These are phyloP conservation scores for Teleiodes luculella DNA, from an alignment of 2,888 invertebrate species.

Conservation along the genomic window DNA sequence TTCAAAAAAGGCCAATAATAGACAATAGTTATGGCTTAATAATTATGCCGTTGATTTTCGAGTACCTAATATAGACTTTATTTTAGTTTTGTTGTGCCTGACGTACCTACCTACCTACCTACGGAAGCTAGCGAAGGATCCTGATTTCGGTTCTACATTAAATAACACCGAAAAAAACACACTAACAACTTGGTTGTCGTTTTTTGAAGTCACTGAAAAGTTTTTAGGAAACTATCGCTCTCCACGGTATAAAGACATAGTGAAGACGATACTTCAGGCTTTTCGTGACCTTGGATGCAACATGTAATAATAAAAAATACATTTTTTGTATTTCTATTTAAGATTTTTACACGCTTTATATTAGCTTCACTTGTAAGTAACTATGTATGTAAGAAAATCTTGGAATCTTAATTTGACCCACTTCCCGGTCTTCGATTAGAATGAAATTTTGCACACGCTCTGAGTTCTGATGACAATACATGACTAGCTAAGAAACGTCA, in stretches of 20 bases:
- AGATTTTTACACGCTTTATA: slow-evolving; percentile 46
- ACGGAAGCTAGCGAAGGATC: not conserved
- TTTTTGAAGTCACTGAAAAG: not conserved
- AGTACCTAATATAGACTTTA: too few species aligned
- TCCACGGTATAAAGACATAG: not conserved
- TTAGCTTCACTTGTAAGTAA: too few species aligned
- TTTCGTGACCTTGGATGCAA: slow-evolving; percentile 15
- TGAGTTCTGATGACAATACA: too few species aligned
- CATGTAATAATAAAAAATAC: slow-evolving; percentile 31
- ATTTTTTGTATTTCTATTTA: slow-evolving; percentile 41
- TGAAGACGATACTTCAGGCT: slow-evolving; percentile 8
- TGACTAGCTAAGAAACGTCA: too few species aligned
- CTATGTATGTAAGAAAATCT: too few species aligned
- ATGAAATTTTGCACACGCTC: too few species aligned
- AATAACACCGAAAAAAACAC: slow-evolving; percentile 11
- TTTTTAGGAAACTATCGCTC: slow-evolving; percentile 4
- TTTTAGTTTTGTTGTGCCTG: not conserved
- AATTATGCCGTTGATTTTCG: too few species aligned
- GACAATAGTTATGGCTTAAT: too few species aligned
- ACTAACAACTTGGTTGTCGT: slow-evolving; percentile 6
- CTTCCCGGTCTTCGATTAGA: too few species aligned
- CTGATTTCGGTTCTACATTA: not conserved
- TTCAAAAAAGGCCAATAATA: too few species aligned
- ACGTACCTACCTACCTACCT: not conserved
- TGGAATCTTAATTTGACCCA: too few species aligned